These are phyloP conservation scores for Dermatemys mawii DNA, from an alignment of 2,113 vertebrate species.

Conservation along the genomic window DNA sequence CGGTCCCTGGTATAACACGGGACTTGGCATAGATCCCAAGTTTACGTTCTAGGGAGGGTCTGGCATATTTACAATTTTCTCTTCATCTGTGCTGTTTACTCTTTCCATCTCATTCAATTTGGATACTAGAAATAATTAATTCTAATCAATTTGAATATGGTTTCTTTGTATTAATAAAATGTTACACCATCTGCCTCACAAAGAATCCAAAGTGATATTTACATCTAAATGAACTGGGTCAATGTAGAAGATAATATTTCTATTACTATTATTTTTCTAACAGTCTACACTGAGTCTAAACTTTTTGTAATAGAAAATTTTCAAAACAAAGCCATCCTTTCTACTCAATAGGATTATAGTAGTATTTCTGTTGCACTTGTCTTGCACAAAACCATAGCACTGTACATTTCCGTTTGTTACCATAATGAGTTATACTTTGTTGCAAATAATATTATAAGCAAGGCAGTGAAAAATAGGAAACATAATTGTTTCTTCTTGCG, in stretches of 20 bases:
- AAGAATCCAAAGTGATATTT: not conserved
- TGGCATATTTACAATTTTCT: accelerated
- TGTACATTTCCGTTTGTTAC: not conserved
- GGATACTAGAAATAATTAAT: not conserved
- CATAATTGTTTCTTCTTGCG: not conserved
- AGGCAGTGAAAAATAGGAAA: not conserved
- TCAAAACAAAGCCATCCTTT: not conserved
- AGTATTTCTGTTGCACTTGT: not conserved
- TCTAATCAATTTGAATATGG: not conserved
- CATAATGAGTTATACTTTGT: not conserved
- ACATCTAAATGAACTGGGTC: not conserved
- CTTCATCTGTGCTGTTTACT: not conserved
- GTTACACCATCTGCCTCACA: not conserved
- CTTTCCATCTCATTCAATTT: not conserved
- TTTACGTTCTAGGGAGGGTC: too few species aligned
- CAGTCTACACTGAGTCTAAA: not conserved
- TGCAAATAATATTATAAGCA: not conserved
- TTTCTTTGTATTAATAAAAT: not conserved
- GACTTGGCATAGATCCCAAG: too few species aligned
- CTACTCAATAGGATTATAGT: not conserved
- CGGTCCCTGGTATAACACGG: too few species aligned
- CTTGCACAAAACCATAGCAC: not conserved
- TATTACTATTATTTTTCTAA: not conserved
- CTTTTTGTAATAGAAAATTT: not conserved
- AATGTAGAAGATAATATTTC: not conserved